Conservation (phyloP, 2,797 vertebrate species). For the Crenuchus spilurus region DNA sequence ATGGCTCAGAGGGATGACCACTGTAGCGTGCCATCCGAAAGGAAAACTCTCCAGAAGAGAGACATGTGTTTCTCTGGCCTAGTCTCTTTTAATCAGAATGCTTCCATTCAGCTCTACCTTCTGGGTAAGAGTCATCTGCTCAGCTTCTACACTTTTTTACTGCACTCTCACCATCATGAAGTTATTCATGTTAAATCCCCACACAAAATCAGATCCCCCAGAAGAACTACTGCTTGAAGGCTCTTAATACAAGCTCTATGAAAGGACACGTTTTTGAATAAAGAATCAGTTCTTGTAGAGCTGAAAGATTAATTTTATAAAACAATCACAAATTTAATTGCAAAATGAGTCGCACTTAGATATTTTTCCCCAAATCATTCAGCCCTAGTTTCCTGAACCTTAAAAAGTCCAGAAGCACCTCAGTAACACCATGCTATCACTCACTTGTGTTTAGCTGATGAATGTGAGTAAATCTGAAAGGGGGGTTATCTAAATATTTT, state of each 20-base stretch:
- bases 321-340: too few relatives aligned
- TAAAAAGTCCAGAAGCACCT: neutral
- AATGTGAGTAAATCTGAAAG: neutral
- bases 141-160: too few relatives aligned
- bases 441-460: neutral
- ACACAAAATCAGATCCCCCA: neutral
- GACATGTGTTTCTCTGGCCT: slow-evolving; percentile 20
- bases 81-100: slow-evolving; percentile 7
- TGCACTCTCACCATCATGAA: slow-evolving; percentile 9
- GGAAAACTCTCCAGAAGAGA: slow-evolving; percentile 10
- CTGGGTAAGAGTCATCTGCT: neutral
- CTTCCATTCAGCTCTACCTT: neutral
- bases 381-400: too few relatives aligned
- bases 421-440: neutral
- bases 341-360: too few relatives aligned
- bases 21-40: slow-evolving; percentile 30
- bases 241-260: neutral
- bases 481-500: neutral
- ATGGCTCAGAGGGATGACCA: slow-evolving; percentile 44
- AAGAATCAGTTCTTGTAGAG: too few relatives aligned
- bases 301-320: too few relatives aligned
- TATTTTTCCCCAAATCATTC: too few relatives aligned
- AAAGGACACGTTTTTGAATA: too few relatives aligned
- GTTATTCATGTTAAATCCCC: slow-evolving; percentile 3
- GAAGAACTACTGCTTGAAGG: neutral